Percentiles rank a stretch among this genome's conserved stretches.
Evolutionary conservation across 1,140 invertebrate species (phyloP).

Genomic region (Halyomorpha halys): DNA sequence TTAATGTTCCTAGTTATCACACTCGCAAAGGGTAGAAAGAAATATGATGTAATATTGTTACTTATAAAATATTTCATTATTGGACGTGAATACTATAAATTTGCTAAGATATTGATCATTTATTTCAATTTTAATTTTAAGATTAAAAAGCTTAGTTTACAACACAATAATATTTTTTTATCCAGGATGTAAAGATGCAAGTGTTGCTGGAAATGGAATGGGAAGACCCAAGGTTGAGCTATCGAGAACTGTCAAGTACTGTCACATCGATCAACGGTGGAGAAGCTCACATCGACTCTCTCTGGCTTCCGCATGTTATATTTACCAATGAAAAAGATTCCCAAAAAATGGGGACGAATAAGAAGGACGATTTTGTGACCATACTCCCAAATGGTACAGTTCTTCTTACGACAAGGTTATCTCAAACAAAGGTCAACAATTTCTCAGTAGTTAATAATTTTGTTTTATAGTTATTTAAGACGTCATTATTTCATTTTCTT

Average conservation of each 20-base stretch:
- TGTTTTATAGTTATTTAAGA: neutral
- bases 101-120: too few relatives aligned
- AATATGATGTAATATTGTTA: too few relatives aligned
- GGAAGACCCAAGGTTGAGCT: slow-evolving; percentile 54
- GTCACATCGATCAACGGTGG: slow-evolving; percentile 49
- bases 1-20: too few relatives aligned
- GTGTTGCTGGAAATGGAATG: slow-evolving; percentile 65
- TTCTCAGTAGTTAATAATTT: neutral
- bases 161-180: neutral
- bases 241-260: slow-evolving; percentile 47
- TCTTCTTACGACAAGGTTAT: slow-evolving; percentile 51
- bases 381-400: slow-evolving; percentile 63
- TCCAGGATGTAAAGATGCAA: slow-evolving; percentile 36
- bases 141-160: too few relatives aligned
- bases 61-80: too few relatives aligned
- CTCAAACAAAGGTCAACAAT: slow-evolving; percentile 2
- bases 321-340: slow-evolving; percentile 67
- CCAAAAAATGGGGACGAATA: slow-evolving; percentile 45
- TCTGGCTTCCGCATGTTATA: slow-evolving; percentile 70
- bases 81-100: too few relatives aligned
- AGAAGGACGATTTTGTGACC: slow-evolving; percentile 61
- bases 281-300: slow-evolving; percentile 49
- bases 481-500: neutral
- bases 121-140: too few relatives aligned
- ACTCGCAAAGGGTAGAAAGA: too few relatives aligned